Evolutionary conservation across 2,113 vertebrate genomes (phyloP).

Genomic region (Lota lota): DNA sequence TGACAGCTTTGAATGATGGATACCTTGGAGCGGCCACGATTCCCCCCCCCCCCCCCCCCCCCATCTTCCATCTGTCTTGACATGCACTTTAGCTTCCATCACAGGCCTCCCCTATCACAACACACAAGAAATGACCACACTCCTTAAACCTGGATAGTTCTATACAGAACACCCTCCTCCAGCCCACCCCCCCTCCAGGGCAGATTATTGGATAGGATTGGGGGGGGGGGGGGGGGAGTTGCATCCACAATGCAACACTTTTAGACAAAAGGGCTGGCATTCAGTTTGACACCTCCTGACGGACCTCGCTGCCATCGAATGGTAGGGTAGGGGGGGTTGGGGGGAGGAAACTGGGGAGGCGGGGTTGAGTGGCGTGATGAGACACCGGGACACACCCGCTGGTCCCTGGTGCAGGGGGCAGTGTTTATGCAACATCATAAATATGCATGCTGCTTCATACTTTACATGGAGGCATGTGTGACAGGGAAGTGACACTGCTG

Average conservation of each 20-base stretch:
- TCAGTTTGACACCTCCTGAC: constrained; percentile 58
- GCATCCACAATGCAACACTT: constrained; percentile 43
- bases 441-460: constrained; percentile 68
- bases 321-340: not conserved
- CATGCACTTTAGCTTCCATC: constrained; percentile 49
- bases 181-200: constrained; percentile 49
- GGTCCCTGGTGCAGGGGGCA: constrained; percentile 55
- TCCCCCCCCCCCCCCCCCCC: not conserved
- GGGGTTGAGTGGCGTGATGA: constrained; percentile 64
- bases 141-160: constrained; percentile 19
- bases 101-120: constrained; percentile 47
- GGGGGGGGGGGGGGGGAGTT: constrained; percentile 44
- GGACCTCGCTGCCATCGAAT: constrained; percentile 52
- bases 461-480: constrained; percentile 56
- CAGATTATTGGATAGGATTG: constrained; percentile 66
- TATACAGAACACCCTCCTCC: not conserved
- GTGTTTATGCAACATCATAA: constrained; percentile 70
- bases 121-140: constrained; percentile 48
- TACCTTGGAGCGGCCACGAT: constrained; percentile 40
- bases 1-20: constrained; percentile 62
- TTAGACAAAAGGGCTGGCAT: constrained; percentile 63
- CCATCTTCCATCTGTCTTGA: constrained; percentile 41
- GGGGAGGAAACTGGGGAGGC: constrained; percentile 13
- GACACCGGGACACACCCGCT: constrained; percentile 53
- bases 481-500: constrained; percentile 64